A percentile compares a stretch with the other conserved stretches of the same genome.
These are phyloP conservation scores for Atherix ibis DNA, from an alignment of 2,888 invertebrate species.

Conservation along the genomic window DNA sequence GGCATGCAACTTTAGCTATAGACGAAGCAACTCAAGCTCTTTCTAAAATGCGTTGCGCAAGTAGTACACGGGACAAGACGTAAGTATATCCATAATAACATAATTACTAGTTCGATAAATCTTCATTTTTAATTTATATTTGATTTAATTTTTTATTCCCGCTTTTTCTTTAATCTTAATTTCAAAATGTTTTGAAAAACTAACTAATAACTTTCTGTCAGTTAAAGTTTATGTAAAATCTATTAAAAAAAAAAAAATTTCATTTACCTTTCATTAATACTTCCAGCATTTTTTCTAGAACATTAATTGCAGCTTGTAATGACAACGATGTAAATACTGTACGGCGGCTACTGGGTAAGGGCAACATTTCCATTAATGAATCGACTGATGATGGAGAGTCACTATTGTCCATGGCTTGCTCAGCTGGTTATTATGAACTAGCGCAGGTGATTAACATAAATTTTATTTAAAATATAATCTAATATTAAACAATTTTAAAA, in stretches of 20 bases:
- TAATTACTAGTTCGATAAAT: no score
- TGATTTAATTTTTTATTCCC: background rate
- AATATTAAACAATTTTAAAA: background rate
- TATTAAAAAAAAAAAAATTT: background rate
- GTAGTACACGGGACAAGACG: conserved; percentile 46
- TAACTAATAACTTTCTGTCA: no score
- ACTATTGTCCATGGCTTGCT: conserved; percentile 87
- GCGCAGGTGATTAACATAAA: conserved; percentile 54
- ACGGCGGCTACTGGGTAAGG: conserved; percentile 80
- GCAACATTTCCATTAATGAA: conserved; percentile 78
- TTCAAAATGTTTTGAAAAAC: no score
- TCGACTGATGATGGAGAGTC: conserved; percentile 97
- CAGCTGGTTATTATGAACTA: conserved; percentile 92
- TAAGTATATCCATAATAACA: conserved; percentile 21
- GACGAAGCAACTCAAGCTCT: conserved; percentile 95
- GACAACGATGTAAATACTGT: conserved; percentile 91
- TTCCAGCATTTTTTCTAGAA: conserved; percentile 39
- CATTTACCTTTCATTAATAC: background rate
- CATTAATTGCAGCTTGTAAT: conserved; percentile 82
- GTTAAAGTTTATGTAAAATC: background rate
- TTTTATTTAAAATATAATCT: conserved; percentile 1
- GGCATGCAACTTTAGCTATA: conserved; percentile 60
- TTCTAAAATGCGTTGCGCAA: conserved; percentile 89
- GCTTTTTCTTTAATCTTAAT: no score
- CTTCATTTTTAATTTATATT: background rate